A percentile compares a stretch with the other conserved stretches of the same genome.
Conservation (phyloP, 2,888 invertebrate genomes). For the Ormyrus pomaceus region DNA sequence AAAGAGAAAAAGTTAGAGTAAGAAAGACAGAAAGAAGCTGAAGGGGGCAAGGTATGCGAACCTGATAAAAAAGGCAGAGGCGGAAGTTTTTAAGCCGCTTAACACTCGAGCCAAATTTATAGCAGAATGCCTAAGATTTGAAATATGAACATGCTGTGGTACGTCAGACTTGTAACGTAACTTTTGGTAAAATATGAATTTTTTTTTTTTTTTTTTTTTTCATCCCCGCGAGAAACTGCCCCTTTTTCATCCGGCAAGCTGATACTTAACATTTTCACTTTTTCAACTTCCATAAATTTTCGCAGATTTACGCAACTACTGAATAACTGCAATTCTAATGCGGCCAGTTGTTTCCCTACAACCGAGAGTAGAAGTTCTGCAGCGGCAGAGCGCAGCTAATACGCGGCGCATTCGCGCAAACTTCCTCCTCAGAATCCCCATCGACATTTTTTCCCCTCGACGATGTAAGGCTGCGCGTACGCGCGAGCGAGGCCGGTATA, state of each 20-base stretch:
- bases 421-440: too few relatives aligned
- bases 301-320: too few relatives aligned
- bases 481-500: neutral
- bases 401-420: too few relatives aligned
- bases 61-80: slow-evolving; percentile 47
- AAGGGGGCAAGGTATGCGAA: slow-evolving; percentile 21
- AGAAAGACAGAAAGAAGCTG: slow-evolving; percentile 3
- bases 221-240: neutral
- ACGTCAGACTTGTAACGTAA: slow-evolving; percentile 45
- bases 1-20: slow-evolving; percentile 26
- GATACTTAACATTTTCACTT: slow-evolving; percentile 16
- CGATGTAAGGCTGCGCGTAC: too few relatives aligned
- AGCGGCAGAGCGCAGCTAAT: too few relatives aligned
- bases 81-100: slow-evolving; percentile 68
- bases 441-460: too few relatives aligned
- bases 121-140: slow-evolving; percentile 58
- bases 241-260: neutral
- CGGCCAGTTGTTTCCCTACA: too few relatives aligned
- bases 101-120: slow-evolving; percentile 63
- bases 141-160: slow-evolving; percentile 61
- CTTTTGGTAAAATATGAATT: slow-evolving; percentile 47
- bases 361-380: too few relatives aligned
- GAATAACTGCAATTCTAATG: too few relatives aligned
- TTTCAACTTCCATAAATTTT: neutral
- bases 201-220: neutral